phyloP scores from a whole-genome alignment of 1,140 invertebrate species.

The Coenobita brevimanus region DNA sequence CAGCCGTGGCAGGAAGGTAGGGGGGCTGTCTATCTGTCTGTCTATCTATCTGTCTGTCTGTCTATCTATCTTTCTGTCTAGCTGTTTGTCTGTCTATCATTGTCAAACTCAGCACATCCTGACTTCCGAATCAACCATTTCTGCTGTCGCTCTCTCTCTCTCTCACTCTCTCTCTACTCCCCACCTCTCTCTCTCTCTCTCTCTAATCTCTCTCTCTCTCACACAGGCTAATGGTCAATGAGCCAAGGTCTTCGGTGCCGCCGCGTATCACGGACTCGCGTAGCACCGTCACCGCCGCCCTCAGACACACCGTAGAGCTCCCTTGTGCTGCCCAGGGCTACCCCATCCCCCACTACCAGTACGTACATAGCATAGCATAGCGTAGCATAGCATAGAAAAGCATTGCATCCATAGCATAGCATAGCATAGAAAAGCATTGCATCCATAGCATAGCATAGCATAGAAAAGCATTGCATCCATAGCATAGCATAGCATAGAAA shows the following conservation, averaged over 20 bases:
- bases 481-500: too few relatives aligned
- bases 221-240: conserved; percentile 69
- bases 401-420: too few relatives aligned
- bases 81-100: too few relatives aligned
- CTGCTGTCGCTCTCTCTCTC: conserved; percentile 69
- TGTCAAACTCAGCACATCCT: conserved; percentile 74
- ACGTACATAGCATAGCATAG: conserved; percentile 29
- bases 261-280: conserved; percentile 71
- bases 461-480: too few relatives aligned
- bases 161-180: not conserved
- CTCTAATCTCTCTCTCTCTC: not conserved
- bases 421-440: too few relatives aligned
- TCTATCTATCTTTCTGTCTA: too few relatives aligned
- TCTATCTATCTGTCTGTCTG: too few relatives aligned
- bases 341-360: conserved; percentile 71
- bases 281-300: conserved; percentile 70
- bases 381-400: too few relatives aligned
- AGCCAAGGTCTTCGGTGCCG: conserved; percentile 70
- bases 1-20: conserved; percentile 73
- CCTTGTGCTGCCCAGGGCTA: conserved; percentile 73
- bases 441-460: too few relatives aligned
- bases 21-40: not conserved
- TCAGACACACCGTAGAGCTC: conserved; percentile 72
- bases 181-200: not conserved
- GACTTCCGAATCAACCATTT: conserved; percentile 72